Conservation (phyloP, 1,140 invertebrate genomes). For the Ceratina calcarata region DNA sequence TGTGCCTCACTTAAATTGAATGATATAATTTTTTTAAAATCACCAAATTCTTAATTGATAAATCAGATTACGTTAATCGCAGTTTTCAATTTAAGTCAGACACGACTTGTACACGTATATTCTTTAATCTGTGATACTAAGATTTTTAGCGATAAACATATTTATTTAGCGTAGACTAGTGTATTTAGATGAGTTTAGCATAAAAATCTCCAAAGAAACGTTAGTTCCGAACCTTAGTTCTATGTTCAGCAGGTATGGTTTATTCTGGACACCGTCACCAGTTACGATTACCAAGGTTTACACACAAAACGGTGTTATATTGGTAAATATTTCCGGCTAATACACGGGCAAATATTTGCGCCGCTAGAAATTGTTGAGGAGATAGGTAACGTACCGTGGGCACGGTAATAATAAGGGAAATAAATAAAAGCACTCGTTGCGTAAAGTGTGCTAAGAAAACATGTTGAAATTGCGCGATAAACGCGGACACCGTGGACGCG, state of each 20-base stretch:
- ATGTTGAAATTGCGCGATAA: neutral
- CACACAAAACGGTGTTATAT: constrained; percentile 12
- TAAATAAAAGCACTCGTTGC: constrained; percentile 8
- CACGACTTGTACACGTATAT: neutral
- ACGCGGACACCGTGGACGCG: neutral
- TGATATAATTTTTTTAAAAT: no score
- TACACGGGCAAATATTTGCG: constrained; percentile 9
- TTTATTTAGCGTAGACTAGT: constrained; percentile 25
- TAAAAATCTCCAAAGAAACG: neutral
- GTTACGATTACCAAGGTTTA: neutral
- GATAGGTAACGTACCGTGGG: neutral
- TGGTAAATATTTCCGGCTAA: constrained; percentile 18
- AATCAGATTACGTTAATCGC: no score
- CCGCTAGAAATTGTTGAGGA: neutral
- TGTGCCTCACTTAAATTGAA: no score
- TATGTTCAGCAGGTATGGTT: neutral
- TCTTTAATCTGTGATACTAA: constrained; percentile 37
- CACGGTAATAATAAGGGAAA: neutral
- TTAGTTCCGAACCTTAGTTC: neutral
- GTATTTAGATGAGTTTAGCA: constrained; percentile 18
- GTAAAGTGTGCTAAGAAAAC: constrained; percentile 1
- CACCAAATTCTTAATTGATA: no score
- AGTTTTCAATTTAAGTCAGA: no score
- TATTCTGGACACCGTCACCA: no score
- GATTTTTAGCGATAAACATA: constrained; percentile 1